phyloP scores from a whole-genome alignment of 2,888 invertebrate genomes.

The Phyllotreta striolata region DNA sequence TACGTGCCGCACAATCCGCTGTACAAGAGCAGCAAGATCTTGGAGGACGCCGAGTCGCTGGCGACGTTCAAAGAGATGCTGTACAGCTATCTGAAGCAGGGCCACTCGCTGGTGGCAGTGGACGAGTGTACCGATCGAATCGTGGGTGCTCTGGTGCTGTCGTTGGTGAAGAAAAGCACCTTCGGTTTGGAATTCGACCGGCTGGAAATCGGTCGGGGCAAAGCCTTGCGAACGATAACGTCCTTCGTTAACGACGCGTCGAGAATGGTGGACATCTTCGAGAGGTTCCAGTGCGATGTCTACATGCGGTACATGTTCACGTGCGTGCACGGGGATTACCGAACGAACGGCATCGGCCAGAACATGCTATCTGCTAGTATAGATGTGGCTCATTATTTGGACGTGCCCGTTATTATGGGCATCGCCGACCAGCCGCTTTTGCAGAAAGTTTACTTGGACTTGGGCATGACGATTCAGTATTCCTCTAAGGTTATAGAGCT shows the following conservation, averaged over 20 bases:
- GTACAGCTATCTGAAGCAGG: slow-evolving; percentile 52
- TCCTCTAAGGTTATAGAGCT: no score
- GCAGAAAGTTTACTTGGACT: slow-evolving; percentile 52
- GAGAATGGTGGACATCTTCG: slow-evolving; percentile 55
- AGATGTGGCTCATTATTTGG: slow-evolving; percentile 54
- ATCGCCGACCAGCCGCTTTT: slow-evolving; percentile 50
- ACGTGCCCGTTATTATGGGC: slow-evolving; percentile 53
- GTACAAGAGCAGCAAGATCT: slow-evolving; percentile 53
- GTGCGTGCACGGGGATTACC: slow-evolving; percentile 53
- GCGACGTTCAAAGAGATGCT: slow-evolving; percentile 51
- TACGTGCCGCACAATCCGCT: slow-evolving; percentile 53
- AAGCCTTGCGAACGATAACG: slow-evolving; percentile 52
- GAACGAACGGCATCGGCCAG: slow-evolving; percentile 46
- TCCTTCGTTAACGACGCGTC: slow-evolving; percentile 51
- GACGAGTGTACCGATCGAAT: slow-evolving; percentile 47
- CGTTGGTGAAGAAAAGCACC: slow-evolving; percentile 52
- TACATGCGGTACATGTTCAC: slow-evolving; percentile 53
- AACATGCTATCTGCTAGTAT: slow-evolving; percentile 44
- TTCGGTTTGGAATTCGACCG: slow-evolving; percentile 55
- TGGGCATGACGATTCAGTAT: slow-evolving; percentile 49
- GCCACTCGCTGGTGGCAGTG: slow-evolving; percentile 54
- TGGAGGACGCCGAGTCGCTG: slow-evolving; percentile 52
- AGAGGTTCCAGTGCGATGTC: slow-evolving; percentile 51
- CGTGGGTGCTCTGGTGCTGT: slow-evolving; percentile 54
- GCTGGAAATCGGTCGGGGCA: slow-evolving; percentile 53